Evolutionary conservation across 2,113 vertebrate genomes (phyloP).

Genomic region (Actenoides lindsayi): DNA sequence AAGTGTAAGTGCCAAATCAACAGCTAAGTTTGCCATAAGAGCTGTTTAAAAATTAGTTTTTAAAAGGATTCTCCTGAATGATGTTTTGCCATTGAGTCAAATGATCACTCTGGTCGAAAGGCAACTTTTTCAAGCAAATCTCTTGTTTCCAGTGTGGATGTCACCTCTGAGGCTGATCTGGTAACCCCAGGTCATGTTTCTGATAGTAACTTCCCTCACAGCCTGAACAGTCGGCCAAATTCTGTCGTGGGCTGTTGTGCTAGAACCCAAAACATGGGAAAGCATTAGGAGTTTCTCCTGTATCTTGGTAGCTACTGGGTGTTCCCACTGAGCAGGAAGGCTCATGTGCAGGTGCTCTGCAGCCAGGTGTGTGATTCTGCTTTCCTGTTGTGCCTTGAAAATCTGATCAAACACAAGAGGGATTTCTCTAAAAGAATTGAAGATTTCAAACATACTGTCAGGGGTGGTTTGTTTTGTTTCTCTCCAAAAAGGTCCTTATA

Average conservation of each 20-base stretch:
- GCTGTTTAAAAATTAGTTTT: neutral
- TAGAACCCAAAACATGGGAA: neutral
- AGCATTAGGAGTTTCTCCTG: neutral
- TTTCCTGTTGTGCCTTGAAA: neutral
- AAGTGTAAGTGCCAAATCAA: conserved; percentile 81
- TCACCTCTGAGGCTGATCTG: neutral
- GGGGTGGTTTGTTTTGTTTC: neutral
- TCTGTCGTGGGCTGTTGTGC: neutral
- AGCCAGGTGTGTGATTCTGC: neutral
- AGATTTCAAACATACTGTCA: neutral
- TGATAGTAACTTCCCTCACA: neutral
- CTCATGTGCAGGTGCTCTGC: rapidly evolving
- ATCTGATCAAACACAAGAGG: neutral
- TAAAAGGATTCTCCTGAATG: neutral
- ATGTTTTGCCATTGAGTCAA: neutral
- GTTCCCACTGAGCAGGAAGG: neutral
- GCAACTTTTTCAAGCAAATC: neutral
- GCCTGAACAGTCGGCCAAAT: neutral
- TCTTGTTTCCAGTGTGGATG: neutral
- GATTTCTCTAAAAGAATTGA: neutral
- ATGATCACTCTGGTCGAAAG: neutral
- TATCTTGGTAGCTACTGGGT: neutral
- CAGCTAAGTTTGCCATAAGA: neutral
- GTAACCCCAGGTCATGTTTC: neutral
- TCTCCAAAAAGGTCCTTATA: neutral